Evolutionary conservation across 2,888 invertebrate species (phyloP), one percentile per base, ranked within the genome.

Genomic region (Crepidodera aurea): DNA sequence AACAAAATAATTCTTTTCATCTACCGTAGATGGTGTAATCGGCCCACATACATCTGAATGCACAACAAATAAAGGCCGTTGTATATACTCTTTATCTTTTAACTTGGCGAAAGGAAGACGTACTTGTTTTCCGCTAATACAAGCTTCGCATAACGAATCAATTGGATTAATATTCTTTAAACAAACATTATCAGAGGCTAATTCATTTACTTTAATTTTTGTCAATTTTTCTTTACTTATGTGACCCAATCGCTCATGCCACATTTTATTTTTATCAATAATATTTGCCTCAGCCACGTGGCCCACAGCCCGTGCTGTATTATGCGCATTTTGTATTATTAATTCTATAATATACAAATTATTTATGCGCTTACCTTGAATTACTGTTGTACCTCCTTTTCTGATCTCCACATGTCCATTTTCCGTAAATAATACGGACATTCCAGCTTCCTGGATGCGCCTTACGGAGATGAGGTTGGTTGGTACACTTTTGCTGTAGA

Each of bases 1-100:
- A 3, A 75, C 72, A 70, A 75, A 76, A 64, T 77, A 75, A 40
- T 75, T 76, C 62, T 76, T 73, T 27, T 70, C 65, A 57, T 78
- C 67, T 16, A 75, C 51, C 0, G 74, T 18, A 1, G 58, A 39
- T 22, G 55, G 50, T 15, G 40, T 40, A 16, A 61, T 55, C 15
- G 60, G 51, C 2, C 55, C 50, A 42, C 55, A 61, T 16, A 61
- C 42, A 55, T 55, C 51, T 6, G 51, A 34, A 51, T 62, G 53
- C n/a, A 62, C 18, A 29, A 50, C 27, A 44, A 50, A 56, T 34
- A 55, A 55, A 15, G 62, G 57, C 46, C 62, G 40, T 27, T 53
- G 1, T 19, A 53, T 16, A 46, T 42, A n/a, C n/a, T 10, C 16
- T 46, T 57, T 59, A 29, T 27, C 37, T 64, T 65, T 67, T 18